Conservation (phyloP, 2,113 vertebrate species). For the Indri indri region DNA sequence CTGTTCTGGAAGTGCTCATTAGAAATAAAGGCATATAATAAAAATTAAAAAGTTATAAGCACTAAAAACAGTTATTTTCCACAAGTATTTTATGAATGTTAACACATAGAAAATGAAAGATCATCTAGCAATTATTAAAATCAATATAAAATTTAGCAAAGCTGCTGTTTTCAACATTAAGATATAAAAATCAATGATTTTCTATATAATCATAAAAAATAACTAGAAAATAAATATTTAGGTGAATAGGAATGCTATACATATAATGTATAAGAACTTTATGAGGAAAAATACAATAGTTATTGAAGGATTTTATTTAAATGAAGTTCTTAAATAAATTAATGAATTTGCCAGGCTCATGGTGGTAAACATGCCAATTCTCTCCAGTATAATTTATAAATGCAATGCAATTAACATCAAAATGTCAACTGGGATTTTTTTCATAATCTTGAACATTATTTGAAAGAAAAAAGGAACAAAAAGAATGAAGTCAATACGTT, state of each 20-base stretch:
- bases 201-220: neutral
- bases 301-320: neutral
- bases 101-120: neutral
- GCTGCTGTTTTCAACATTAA: neutral
- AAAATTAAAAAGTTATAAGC: neutral
- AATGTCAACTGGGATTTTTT: neutral
- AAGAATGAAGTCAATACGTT: neutral
- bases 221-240: neutral
- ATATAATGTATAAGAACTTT: neutral
- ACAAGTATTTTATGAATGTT: neutral
- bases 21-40: neutral
- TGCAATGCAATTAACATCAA: neutral
- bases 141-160: neutral
- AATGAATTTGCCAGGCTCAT: neutral
- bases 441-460: neutral
- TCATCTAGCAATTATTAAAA: neutral
- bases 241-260: neutral
- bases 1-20: neutral
- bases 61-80: neutral
- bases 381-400: neutral
- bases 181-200: neutral
- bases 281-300: neutral
- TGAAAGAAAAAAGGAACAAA: neutral
- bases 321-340: neutral
- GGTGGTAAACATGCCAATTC: neutral